These are phyloP conservation scores for Nephotettix cincticeps DNA, from an alignment of 1,140 invertebrate species.

Conservation along the genomic window DNA sequence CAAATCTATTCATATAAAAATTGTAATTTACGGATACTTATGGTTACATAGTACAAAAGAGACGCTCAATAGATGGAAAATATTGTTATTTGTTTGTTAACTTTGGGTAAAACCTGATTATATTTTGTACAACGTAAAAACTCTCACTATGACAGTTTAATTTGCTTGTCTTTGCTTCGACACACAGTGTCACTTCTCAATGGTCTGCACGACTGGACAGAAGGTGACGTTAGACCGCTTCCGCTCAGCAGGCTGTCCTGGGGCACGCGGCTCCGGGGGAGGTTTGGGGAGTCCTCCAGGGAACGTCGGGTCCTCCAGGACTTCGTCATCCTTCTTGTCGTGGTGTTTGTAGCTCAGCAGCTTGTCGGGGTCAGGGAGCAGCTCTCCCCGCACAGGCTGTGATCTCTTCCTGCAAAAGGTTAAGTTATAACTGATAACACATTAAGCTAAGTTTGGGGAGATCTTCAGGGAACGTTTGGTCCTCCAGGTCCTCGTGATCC, in stretches of 20 bases:
- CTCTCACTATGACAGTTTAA: too few relatives aligned
- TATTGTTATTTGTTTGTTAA: too few relatives aligned
- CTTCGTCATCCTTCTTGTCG: slow-evolving; percentile 13
- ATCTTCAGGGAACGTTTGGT: not conserved
- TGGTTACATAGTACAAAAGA: too few relatives aligned
- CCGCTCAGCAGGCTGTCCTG: slow-evolving; percentile 9
- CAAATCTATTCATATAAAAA: too few relatives aligned
- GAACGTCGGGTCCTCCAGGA: slow-evolving; percentile 11
- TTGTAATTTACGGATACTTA: too few relatives aligned
- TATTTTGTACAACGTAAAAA: too few relatives aligned
- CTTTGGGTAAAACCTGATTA: too few relatives aligned
- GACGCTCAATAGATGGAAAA: too few relatives aligned
- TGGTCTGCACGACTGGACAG: slow-evolving; percentile 17
- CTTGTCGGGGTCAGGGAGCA: slow-evolving; percentile 15
- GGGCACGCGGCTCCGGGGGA: slow-evolving; percentile 10
- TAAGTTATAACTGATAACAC: not conserved
- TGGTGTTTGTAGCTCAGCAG: slow-evolving; percentile 23
- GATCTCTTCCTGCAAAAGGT: slow-evolving; percentile 5
- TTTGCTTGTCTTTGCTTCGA: too few relatives aligned
- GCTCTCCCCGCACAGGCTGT: slow-evolving; percentile 13
- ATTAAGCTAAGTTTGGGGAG: not conserved
- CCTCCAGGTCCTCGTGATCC: not conserved
- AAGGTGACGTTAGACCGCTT: slow-evolving; percentile 23
- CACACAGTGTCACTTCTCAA: slow-evolving; percentile 15
- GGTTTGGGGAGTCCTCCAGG: not conserved